Evolutionary conservation across 1,140 invertebrate species (phyloP), one percentile per base, ranked within the genome.

Genomic region (Aphaenogaster floridana): DNA sequence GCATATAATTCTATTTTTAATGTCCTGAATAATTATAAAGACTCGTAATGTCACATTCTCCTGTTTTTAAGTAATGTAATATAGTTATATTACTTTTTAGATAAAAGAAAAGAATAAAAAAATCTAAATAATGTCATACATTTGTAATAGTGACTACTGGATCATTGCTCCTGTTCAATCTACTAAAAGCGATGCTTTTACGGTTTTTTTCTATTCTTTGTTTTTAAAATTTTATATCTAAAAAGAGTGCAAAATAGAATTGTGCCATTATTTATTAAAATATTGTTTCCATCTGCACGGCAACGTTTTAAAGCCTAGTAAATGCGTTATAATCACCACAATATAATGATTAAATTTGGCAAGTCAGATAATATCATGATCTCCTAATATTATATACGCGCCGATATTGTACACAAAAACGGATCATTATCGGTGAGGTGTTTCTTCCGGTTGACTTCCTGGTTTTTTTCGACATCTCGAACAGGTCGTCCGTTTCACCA

Each of bases 201-300:
- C 3, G 17, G 6, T 7, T 57, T 17, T 68, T 36, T 36, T 61
- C 0, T 79, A 13, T 8, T 52, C 36, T 54, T 28, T 54, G 8
- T 7, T 42, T 80, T 52, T 68, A 68, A 68, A 28, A 28, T 54
- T 39, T 68, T 3, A 79, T 15, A 68, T 79, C 11, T 68, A 39
- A 13, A 39, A 52, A 50, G 45, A 52, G 17, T 42, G n/a, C 3
- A 54, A 80, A 68, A 80, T 68, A 34, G 17, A 80, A 21, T 54
- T 21, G 36, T 13, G 1, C 3, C 3, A 9, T 39, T 66, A 42
- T 68, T 42, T 68, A 66, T 52, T 54, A 54, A 54, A 80, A 28
- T 28, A 68, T 79, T 13, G 17, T 68, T 68, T 52, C n/a, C 36
- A 13, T 50, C 7, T n/a, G 9, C 2, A n/a, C 2, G 21, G 17